Conservation (phyloP, 2,797 vertebrate species). For the Myotis myotis region DNA sequence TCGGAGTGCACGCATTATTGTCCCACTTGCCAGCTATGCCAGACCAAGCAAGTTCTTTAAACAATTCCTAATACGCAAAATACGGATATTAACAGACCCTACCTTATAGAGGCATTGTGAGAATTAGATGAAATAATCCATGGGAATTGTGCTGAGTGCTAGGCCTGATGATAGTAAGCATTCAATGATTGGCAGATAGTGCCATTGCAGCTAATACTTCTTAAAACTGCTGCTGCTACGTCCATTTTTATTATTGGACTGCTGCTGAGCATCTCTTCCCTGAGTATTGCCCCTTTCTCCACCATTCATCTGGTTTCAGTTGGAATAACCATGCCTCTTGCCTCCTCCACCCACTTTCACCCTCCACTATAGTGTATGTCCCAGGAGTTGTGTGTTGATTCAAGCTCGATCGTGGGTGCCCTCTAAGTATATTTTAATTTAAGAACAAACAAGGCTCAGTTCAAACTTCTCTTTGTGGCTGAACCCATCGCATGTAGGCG, state of each 20-base stretch:
- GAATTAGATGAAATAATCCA: neutral
- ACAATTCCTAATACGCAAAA: neutral
- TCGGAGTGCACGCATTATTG: neutral
- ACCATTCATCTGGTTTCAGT: neutral
- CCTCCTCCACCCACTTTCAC: neutral
- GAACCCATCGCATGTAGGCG: neutral
- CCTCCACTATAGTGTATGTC: neutral
- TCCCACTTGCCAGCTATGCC: neutral
- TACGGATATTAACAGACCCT: neutral
- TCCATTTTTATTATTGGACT: neutral
- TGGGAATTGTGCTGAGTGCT: neutral
- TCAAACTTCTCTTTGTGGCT: neutral
- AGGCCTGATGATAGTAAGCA: neutral
- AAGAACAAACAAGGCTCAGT: neutral
- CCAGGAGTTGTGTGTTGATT: neutral
- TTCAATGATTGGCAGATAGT: neutral
- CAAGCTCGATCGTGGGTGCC: neutral
- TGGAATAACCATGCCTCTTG: neutral
- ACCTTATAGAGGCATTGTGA: neutral
- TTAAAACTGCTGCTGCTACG: neutral
- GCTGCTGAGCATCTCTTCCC: neutral
- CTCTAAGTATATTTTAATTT: neutral
- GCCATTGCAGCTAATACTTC: neutral
- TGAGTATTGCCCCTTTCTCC: neutral
- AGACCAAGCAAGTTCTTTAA: neutral